Conservation (phyloP, 92 coral and sea anemone species). For the Anthopleura xanthogrammica region DNA sequence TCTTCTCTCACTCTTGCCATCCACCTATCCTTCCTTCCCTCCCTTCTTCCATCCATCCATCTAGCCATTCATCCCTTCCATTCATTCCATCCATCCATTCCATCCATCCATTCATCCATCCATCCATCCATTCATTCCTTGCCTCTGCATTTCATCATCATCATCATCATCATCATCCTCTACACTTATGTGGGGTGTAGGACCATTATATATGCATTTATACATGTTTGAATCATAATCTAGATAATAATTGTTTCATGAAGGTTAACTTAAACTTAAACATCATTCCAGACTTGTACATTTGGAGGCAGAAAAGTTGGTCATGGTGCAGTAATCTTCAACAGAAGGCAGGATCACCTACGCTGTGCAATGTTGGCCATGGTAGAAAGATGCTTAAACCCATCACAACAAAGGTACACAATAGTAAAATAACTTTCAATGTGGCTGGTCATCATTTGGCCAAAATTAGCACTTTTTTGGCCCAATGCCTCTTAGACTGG, state of each 20-base stretch:
- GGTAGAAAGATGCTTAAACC: conserved; percentile 94
- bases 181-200: too few relatives aligned
- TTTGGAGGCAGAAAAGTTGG: conserved; percentile 94
- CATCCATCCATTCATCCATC: too few relatives aligned
- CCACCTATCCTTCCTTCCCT: not conserved
- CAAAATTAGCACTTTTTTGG: too few relatives aligned
- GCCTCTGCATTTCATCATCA: not conserved
- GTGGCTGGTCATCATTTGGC: too few relatives aligned
- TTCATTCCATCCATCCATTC: not conserved
- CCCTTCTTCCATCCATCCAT: not conserved
- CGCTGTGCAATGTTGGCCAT: conserved; percentile 92
- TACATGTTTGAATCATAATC: not conserved
- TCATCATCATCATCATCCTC: too few relatives aligned
- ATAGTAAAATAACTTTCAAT: not conserved
- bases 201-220: not conserved
- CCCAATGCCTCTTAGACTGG: too few relatives aligned
- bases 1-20: too few relatives aligned
- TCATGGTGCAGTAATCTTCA: conserved; percentile 75
- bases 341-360: conserved; percentile 86
- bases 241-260: not conserved
- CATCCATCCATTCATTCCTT: not conserved
- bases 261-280: not conserved
- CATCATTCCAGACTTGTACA: conserved; percentile 71
- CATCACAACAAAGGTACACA: conserved; percentile 76
- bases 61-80: not conserved